These are phyloP conservation scores for Baryphthengus martii DNA, from an alignment of 2,113 vertebrate species.

Conservation along the genomic window DNA sequence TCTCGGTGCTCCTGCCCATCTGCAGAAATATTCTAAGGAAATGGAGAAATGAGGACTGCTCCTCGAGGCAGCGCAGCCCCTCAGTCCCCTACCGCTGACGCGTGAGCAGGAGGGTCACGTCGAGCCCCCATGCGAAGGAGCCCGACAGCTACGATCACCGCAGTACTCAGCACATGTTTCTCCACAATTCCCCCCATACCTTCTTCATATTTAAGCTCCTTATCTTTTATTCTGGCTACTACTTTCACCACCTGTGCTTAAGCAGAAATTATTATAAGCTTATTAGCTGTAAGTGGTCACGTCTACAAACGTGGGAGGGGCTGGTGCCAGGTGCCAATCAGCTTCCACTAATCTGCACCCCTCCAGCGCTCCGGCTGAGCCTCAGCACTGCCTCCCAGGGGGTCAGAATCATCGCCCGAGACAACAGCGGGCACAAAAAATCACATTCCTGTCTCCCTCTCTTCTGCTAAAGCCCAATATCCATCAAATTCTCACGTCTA, in stretches of 20 bases:
- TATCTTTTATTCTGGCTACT: neutral
- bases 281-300: conserved; percentile 51
- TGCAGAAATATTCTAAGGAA: neutral
- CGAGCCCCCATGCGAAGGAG: neutral
- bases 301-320: conserved; percentile 42
- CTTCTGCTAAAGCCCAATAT: neutral
- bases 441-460: neutral
- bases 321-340: conserved; percentile 20
- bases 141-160: neutral
- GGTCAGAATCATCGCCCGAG: neutral
- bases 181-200: neutral
- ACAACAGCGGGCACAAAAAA: neutral
- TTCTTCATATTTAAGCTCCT: neutral
- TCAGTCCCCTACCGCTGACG: neutral
- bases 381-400: neutral
- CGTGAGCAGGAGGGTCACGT: neutral
- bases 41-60: neutral
- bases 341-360: conserved; percentile 39
- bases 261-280: conserved; percentile 54
- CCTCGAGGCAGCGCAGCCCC: neutral
- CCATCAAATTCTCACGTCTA: neutral
- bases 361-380: neutral
- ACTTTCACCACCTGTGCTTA: conserved; percentile 49
- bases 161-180: neutral
- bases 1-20: neutral